Conservation (phyloP, 1,140 invertebrate species). For the Lasioglossum albipes region DNA sequence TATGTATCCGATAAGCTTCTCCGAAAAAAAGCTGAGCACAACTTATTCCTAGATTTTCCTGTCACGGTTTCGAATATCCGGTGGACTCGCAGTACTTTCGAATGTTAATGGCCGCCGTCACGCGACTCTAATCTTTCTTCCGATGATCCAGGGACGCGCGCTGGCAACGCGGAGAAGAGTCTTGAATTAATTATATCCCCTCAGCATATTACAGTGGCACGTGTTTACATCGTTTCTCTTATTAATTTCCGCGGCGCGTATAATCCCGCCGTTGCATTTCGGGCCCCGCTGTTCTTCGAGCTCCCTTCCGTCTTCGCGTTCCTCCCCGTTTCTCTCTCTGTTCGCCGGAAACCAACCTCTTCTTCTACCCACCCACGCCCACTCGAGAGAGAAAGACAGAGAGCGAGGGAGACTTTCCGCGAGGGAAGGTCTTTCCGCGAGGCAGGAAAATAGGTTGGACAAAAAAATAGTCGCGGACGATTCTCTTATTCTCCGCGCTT, state of each 20-base stretch:
- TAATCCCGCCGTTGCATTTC: neutral
- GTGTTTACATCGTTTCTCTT: slow-evolving; percentile 35
- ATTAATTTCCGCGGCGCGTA: slow-evolving; percentile 34
- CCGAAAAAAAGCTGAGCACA: too few species aligned
- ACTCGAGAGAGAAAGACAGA: too few species aligned
- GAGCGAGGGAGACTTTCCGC: neutral
- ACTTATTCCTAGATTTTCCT: too few species aligned
- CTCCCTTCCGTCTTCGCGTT: neutral
- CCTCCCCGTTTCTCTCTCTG: neutral
- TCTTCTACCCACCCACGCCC: neutral
- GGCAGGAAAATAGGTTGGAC: slow-evolving; percentile 17
- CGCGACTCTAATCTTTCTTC: neutral
- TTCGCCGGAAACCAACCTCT: neutral
- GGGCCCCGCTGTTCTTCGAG: neutral
- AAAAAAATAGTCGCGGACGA: slow-evolving; percentile 22
- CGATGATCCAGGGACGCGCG: neutral
- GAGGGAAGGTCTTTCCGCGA: neutral
- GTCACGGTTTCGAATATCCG: neutral
- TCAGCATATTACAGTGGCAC: neutral
- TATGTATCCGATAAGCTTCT: too few species aligned
- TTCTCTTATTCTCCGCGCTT: slow-evolving; percentile 45
- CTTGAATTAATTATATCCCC: slow-evolving; percentile 31
- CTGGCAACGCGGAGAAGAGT: neutral
- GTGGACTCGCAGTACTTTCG: neutral
- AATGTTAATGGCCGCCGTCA: neutral